Base-by-base conservation (phyloP, 2,888 invertebrate genomes). In the Exephanes ischioxanthus region DNA sequence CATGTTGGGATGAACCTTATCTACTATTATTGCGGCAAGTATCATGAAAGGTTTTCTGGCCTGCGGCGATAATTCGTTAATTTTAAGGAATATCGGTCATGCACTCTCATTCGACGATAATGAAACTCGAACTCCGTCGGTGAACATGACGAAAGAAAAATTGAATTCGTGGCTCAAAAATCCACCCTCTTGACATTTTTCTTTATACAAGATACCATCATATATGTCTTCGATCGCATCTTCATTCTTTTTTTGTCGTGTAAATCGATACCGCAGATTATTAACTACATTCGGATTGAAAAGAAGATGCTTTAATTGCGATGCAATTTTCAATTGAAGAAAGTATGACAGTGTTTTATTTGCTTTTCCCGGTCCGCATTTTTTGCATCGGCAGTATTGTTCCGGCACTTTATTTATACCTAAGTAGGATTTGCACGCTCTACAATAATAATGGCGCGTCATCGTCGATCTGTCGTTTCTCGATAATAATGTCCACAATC, bases 11-110 rank as follows among this genome's bases (percentile, higher is more conserved):
- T 81, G 75, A 22, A 19, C 30, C 30, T n/a, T 16, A 37, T 78
- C 83, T 7, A 83, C 83, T 7, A 45, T 61, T 66, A 83, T 83
- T 41, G 63, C 83, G 9, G 83, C 83, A 37, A 79, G 78, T 53
- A 83, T 71, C 63, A 83, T 79, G 55, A 63, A 19, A 30, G 30
- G 72, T 16, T 73, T 72, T 14, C 82, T 70, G 2, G 19, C 51
- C 2, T 77, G 82, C 14, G 77, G 73, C 6, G 53, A 45, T 22
- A 63, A 63, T 41, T 80, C 79, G 48, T 80, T 80, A 9, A 71
- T 48, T 19, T 70, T n/a, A 3, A 80, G 11, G 14, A 71, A 71
- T 2, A 80, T 11, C 37, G 71, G 71, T 61, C 79, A 80, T 37
- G 71, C 82, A 61, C 77, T 77, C 55, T 66, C 41, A 14, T 61